Evolutionary conservation across 2,888 invertebrate genomes (phyloP).

Genomic region (Andrena chrysosceles): DNA sequence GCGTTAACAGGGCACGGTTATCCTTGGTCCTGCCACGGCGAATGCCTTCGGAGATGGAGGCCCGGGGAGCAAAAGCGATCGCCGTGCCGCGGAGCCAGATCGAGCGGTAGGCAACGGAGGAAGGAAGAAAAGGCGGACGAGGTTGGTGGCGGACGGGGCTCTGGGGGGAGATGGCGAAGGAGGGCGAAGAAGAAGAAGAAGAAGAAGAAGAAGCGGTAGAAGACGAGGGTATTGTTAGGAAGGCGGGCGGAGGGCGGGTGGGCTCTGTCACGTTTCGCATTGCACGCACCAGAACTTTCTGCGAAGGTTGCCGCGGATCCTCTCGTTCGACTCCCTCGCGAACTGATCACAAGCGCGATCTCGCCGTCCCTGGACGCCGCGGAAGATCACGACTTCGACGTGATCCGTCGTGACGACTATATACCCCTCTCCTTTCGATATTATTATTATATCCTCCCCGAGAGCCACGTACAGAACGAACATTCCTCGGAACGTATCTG

Average conservation of each 20-base stretch:
- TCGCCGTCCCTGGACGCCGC: conserved; percentile 71
- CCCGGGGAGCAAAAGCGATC: conserved; percentile 43
- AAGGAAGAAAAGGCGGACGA: conserved; percentile 23
- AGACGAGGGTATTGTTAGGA: conserved; percentile 76
- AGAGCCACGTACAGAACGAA: conserved; percentile 71
- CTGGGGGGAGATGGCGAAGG: conserved; percentile 4
- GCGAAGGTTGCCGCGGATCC: conserved; percentile 63
- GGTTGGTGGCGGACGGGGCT: conserved; percentile 28
- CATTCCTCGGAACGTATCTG: conserved; percentile 66
- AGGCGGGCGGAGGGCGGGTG: conserved; percentile 78
- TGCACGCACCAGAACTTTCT: conserved; percentile 82
- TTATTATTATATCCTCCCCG: conserved; percentile 72
- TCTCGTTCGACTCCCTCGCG: conserved; percentile 65
- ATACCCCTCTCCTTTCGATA: conserved; percentile 66
- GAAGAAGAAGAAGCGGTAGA: conserved; percentile 29
- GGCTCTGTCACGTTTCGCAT: conserved; percentile 84
- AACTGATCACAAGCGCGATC: conserved; percentile 81
- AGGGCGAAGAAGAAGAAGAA: conserved; percentile 21
- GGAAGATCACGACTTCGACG: conserved; percentile 76
- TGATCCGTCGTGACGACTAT: conserved; percentile 80
- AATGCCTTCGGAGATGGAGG: conserved; percentile 44
- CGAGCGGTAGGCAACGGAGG: conserved; percentile 46
- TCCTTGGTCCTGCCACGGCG: conserved; percentile 53
- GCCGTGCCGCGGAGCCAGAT: conserved; percentile 31
- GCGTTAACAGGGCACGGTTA: conserved; percentile 65